phyloP scores from a whole-genome alignment of 2,113 vertebrate species.

The Peromyscus californicus region DNA sequence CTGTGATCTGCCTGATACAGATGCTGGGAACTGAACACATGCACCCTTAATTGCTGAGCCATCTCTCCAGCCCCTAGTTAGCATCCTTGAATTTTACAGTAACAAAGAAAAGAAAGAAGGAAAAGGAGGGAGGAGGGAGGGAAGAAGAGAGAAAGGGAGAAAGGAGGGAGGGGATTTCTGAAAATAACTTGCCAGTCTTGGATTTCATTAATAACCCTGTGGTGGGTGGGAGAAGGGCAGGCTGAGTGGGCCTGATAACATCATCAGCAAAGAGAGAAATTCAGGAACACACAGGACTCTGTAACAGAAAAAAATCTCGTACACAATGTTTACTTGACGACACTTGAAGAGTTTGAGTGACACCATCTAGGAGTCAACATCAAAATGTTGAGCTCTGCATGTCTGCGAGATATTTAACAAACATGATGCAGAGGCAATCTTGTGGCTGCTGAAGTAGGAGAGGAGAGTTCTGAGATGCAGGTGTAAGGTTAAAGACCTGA shows the following conservation, averaged over 20 bases:
- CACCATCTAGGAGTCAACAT: not conserved
- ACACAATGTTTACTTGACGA: not conserved
- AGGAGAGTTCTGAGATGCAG: not conserved
- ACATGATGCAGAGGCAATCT: not conserved
- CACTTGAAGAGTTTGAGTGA: not conserved
- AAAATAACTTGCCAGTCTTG: not conserved
- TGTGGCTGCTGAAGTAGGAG: not conserved
- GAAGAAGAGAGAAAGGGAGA: too few species aligned
- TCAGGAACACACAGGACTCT: not conserved
- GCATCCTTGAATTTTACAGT: not conserved
- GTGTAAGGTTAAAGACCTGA: slow-evolving; percentile 22
- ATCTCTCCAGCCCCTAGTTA: not conserved
- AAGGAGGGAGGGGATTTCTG: not conserved
- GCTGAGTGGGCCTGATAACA: not conserved
- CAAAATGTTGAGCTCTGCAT: not conserved
- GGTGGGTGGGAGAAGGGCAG: not conserved
- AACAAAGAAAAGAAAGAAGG: not conserved
- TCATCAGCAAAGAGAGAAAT: not conserved
- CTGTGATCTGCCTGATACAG: not conserved
- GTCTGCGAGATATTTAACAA: not conserved
- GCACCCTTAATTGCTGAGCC: not conserved
- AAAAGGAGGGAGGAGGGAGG: not conserved
- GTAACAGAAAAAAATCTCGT: not conserved
- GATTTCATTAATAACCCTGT: slow-evolving; percentile 41
- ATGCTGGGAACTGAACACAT: too few species aligned